Evolutionary conservation across 2,888 invertebrate species (phyloP).

Genomic region (Hypolimnas misippus): DNA sequence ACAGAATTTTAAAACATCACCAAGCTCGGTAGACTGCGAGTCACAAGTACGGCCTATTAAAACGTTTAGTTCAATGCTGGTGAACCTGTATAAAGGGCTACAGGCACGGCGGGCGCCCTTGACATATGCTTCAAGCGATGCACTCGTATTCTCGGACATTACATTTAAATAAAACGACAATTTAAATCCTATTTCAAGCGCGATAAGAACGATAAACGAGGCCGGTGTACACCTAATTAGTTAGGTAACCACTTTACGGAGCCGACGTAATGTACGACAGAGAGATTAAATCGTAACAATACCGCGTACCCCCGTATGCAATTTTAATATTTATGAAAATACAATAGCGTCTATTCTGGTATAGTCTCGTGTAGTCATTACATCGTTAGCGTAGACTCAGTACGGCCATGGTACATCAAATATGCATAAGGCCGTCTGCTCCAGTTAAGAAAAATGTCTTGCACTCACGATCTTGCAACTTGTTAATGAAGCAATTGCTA

Average conservation of each 20-base stretch:
- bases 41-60: constrained; percentile 37
- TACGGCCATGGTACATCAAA: constrained; percentile 51
- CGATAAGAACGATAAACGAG: constrained; percentile 47
- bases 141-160: constrained; percentile 39
- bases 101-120: constrained; percentile 58
- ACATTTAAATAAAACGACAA: constrained; percentile 38
- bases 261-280: constrained; percentile 45
- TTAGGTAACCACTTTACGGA: constrained; percentile 44
- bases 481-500: constrained; percentile 52
- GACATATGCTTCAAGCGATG: constrained; percentile 57
- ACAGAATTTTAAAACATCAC: constrained; percentile 36
- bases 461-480: constrained; percentile 53
- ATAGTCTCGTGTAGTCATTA: constrained; percentile 26
- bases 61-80: constrained; percentile 38
- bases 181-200: constrained; percentile 42
- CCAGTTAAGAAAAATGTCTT: constrained; percentile 63
- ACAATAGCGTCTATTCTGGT: constrained; percentile 35
- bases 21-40: constrained; percentile 36
- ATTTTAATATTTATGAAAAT: constrained; percentile 40
- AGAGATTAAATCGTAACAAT: constrained; percentile 37
- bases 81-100: constrained; percentile 30
- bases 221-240: constrained; percentile 44
- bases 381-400: constrained; percentile 31
- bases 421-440: constrained; percentile 65
- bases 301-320: constrained; percentile 30